Evolutionary conservation across 2,797 vertebrate species (phyloP), one percentile per base, ranked within the genome.

Genomic region (Acestrorhynchus altus): DNA sequence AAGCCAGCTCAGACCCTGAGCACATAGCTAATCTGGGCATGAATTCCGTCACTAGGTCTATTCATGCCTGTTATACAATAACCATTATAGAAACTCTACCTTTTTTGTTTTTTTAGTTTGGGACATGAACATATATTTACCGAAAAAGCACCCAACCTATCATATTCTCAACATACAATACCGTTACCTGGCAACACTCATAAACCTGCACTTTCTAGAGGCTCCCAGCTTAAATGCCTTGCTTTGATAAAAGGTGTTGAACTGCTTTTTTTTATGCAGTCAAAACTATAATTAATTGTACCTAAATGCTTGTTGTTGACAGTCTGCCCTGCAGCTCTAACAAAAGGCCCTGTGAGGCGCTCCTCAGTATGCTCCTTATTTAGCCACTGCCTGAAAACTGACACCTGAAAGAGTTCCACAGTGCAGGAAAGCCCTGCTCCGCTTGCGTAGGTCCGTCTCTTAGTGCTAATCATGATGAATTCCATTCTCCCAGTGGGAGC

Each of bases 361-460:
- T 35, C 31, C 31, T 35, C 31, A 35, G 31, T n/a, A 22, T 26
- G 20, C 40, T 28, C 52, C 28, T 68, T 18, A 64, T 39, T 5
- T 22, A 39, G 35, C 35, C 56, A 13, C 8, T 11, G 11, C 39
- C 61, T 61, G 74, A 40, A 77, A 77, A 10, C 35, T 8, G 15
- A 77, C 6, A 61, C 74, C 74, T 77, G 74, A 69, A 69, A 49
- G 64, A 68, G 26, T 24, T 44, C 20, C 59, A 57, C 54, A 40
- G 4, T 15, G 60, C 35, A n/a, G 18, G 28, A 44, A 2, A 65
- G 9, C 61, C 61, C 20, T 44, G 40, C n/a, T 7, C 2, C 18
- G 8, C 61, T n/a, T 0, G 28, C 28, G 18, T 24, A 0, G 26
- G 26, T 15, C 61, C 20, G 40, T 44, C 39, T 24, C n/a, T 65